Evolutionary conservation across 2,797 vertebrate genomes (phyloP).

Genomic region (Valencia hispanica): DNA sequence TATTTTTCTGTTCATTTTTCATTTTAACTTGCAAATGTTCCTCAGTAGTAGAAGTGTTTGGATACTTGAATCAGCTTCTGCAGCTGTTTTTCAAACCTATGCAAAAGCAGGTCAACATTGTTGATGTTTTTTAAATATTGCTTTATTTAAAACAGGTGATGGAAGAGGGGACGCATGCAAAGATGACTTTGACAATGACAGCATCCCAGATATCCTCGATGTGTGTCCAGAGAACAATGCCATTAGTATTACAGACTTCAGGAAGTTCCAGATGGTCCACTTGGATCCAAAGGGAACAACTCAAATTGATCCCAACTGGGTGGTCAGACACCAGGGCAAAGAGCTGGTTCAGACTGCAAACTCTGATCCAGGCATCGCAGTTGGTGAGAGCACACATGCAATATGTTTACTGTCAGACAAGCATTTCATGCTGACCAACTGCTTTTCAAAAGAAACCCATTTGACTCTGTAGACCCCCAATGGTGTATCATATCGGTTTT

Average conservation of each 20-base stretch:
- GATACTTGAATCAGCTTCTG: constrained; percentile 31
- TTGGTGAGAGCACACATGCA: constrained; percentile 83
- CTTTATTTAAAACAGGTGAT: constrained; percentile 81
- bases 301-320: constrained; percentile 99
- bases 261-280: constrained; percentile 99
- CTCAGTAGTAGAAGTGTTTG: constrained; percentile 41
- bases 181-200: constrained; percentile 98
- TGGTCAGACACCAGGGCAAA: constrained; percentile 97
- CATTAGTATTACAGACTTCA: constrained; percentile 94
- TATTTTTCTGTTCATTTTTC: constrained; percentile 60
- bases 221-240: constrained; percentile 95
- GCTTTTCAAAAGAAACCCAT: not conserved
- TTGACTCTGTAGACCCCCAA: not conserved
- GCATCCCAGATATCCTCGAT: constrained; percentile 91
- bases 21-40: constrained; percentile 48
- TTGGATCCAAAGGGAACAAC: constrained; percentile 98
- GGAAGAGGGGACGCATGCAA: constrained; percentile 95
- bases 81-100: constrained; percentile 40
- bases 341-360: constrained; percentile 98
- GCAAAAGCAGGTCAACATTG: constrained; percentile 30
- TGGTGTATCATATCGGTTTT: not conserved
- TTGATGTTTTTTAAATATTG: constrained; percentile 7
- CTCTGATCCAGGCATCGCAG: constrained; percentile 97
- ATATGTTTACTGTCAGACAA: not conserved
- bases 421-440: not conserved